Base-by-base conservation (phyloP, 2,113 vertebrate genomes). In the Notarius quadriscutis region DNA sequence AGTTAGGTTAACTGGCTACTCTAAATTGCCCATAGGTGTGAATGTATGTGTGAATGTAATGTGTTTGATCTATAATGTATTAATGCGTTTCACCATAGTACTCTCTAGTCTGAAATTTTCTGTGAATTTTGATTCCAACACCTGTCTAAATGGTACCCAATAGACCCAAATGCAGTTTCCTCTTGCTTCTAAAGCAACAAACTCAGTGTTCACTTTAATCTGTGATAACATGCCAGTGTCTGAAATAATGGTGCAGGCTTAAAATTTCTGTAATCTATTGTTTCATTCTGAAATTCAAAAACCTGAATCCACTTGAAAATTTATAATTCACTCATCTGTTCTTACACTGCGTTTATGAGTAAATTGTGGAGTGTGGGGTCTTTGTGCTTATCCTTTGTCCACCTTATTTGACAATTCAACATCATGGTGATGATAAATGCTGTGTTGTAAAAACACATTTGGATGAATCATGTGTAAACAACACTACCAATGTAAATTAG, bases 401-500 rank as follows among this genome's bases (percentile, higher is more conserved):
- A 55, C 0, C 5, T 63, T 82, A 17, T 48, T n/a, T 67, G 53
- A 53, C 63, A 53, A 50, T 34, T 20, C 15, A 67, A 10, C 62
- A 67, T 27, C 41, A 10, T 15, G 14, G 51, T 55, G 50, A 80
- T 30, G 27, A 58, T 41, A 58, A 80, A 11, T 53, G 63, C 14
- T 20, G 82, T 67, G 48, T 3, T 83, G 25, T 67, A 57, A 84
- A 67, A 27, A 27, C 83, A 84, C 67, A 27, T 57, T 79, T 27
- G 25, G 12, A 14, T 55, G n/a, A 79, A 79, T 27, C 51, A 55
- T 79, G 51, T 30, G 75, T 27, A 79, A 55, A 78, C 50, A 55
- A 14, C 72, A 75, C 72, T n/a, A 55, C 10, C 5, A 55, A 78
- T n/a, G 51, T 50, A 51, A 83, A 17, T 67, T 65, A 65, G 25